Base-by-base conservation (phyloP, 1,140 invertebrate species). In the Ectropis grisescens region DNA sequence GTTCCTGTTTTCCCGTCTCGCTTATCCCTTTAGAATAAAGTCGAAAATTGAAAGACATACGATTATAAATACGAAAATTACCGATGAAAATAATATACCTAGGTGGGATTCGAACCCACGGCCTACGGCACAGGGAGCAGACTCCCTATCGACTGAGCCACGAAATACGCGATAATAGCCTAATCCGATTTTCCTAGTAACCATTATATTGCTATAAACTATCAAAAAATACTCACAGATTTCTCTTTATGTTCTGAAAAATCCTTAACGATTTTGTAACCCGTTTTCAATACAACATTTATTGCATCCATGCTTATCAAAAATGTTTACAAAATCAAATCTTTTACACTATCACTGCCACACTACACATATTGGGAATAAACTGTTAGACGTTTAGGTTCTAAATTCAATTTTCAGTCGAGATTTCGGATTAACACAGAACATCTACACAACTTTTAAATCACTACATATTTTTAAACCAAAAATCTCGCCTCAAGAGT, bases 261-360 rank as follows among this genome's bases (percentile, higher is more conserved):
- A 61, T 71, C 67, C 55, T 75, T 75, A 29, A 74, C 55, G 35
- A 75, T 66, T 55, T 76, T 79, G 40, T 79, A 79, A 54, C 70
- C 61, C 19, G 70, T 76, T 58, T 71, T 75, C 23, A 74, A 41
- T 41, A 79, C 42, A 37, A 69, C 57, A 38, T 74, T 79, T 49
- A 79, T 45, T 11, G 69, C 58, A 60, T 79, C 59, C 74, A 79
- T 79, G 28, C 27, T 49, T 34, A 14, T n/a, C n/a, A n/a, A 22
- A 22, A 22, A 5, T 38, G 27, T 41, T 27, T 23, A 37, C 12
- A 37, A 22, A 37, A 19, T 35, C 22, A 33, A 36, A n/a, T n/a
- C n/a, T n/a, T n/a, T n/a, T n/a, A 31, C 28, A 38, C 24, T 34
- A 31, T 37, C 19, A 10, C 11, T 32, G 16, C 15, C 9, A n/a